Base-by-base conservation (phyloP, 2,888 invertebrate species). In the Tetanocera ferruginea region DNA sequence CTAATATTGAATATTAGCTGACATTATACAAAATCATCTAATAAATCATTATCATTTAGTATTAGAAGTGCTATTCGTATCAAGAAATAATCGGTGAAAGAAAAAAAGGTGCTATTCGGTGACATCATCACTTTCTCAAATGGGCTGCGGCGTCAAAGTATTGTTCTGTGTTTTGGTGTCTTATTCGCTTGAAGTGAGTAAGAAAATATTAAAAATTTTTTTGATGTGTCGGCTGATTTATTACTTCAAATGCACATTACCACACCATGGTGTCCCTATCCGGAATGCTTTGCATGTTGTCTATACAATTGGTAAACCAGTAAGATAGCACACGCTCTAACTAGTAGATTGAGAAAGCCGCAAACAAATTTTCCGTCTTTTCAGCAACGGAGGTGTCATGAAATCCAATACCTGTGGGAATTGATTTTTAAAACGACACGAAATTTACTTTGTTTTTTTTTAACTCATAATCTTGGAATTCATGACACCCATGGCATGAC, bases 91-190 rank as follows among this genome's bases (percentile, higher is more conserved):
- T 5, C n/a, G 9, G 11, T n/a, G n/a, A 31, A 64, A 67, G 19
- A 6, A 67, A 28, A 76, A 78, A 76, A 51, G 76, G 72, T 70
- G 76, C 77, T 81, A n/a, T 23, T 62, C 81, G 83, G 83, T 84
- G 84, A 84, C 84, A 83, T 84, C 84, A 84, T 82, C 83, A 84
- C 76, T 79, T 81, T 82, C 81, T 75, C 78, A 81, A 80, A 78
- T 82, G 80, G 43, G 49, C 62, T 62, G 34, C 23, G n/a, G 57
- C n/a, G 11, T 64, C 31, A n/a, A 31, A 64, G n/a, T 28, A 14
- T 43, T 43, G 43, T 43, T 43, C 14, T 64, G 17, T 34, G 28
- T 25, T 25, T 62, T 60, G 14, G 9, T 23, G 60, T 25, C 11
- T 62, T 5, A 62, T 62, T 62, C 25, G 31, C 25, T 62, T 23